A percentile compares a stretch with the other conserved stretches of the same genome.
Conservation (phyloP, 2,888 invertebrate species). For the Philaethria dido region DNA sequence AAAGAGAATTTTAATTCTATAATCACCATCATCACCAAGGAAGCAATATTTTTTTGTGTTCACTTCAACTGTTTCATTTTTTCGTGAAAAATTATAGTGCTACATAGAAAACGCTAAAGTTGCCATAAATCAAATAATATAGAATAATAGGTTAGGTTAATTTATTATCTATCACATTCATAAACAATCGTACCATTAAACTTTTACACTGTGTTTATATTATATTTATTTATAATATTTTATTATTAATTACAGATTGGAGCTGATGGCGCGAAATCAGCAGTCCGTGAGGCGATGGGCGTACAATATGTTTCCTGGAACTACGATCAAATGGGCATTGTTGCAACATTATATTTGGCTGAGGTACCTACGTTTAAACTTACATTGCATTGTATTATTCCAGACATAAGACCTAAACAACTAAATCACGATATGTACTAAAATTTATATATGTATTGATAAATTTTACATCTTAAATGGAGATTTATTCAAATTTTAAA, state of each 20-base stretch:
- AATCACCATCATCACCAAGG: no score
- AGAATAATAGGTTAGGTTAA: background rate
- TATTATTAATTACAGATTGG: constrained; percentile 85
- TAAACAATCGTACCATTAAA: background rate
- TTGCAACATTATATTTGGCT: constrained; percentile 93
- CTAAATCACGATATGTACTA: background rate
- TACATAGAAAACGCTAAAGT: no score
- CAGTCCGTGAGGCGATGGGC: constrained; percentile 92
- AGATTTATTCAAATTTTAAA: no score
- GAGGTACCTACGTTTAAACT: constrained; percentile 83
- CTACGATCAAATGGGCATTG: constrained; percentile 96
- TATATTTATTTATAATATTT: constrained; percentile 1
- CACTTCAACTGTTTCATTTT: no score
- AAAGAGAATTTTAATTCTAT: no score
- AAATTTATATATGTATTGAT: no score
- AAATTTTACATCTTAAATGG: no score
- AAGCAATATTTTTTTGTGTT: no score
- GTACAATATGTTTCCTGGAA: constrained; percentile 91
- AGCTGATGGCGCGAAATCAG: constrained; percentile 96
- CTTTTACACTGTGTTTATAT: background rate
- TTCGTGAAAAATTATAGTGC: no score
- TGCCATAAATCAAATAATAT: no score
- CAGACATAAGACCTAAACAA: background rate
- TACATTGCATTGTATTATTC: background rate
- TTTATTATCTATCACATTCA: background rate